Conservation (phyloP, 2,888 invertebrate genomes). For the Lordiphosa fenestrarum region DNA sequence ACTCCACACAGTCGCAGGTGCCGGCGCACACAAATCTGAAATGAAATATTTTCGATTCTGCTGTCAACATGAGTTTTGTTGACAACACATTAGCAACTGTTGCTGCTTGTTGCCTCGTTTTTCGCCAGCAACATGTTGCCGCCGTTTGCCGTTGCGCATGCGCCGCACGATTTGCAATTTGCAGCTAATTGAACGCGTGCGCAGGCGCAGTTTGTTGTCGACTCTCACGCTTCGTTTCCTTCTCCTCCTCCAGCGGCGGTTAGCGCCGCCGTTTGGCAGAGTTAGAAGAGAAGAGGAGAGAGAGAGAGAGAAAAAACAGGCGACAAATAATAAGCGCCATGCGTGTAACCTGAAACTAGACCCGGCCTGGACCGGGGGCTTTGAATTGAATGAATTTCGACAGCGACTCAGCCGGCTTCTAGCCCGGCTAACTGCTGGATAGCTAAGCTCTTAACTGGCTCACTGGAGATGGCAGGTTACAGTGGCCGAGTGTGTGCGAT, state of each 20-base stretch:
- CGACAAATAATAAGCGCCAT: slow-evolving; percentile 58
- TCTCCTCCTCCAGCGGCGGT: slow-evolving; percentile 16
- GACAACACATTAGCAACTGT: slow-evolving; percentile 70
- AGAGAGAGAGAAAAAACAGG: slow-evolving; percentile 12
- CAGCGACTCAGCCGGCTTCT: slow-evolving; percentile 41
- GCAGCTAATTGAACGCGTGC: slow-evolving; percentile 75
- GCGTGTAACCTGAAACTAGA: slow-evolving; percentile 61
- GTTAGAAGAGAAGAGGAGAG: slow-evolving; percentile 24
- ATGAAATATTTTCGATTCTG: slow-evolving; percentile 75
- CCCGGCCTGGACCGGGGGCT: slow-evolving; percentile 17
- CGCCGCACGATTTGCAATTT: slow-evolving; percentile 73
- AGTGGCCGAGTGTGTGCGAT: neutral
- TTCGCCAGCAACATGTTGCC: slow-evolving; percentile 50
- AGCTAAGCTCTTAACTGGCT: slow-evolving; percentile 11
- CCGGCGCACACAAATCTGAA: slow-evolving; percentile 57
- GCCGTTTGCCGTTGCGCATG: slow-evolving; percentile 61
- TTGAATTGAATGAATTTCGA: slow-evolving; percentile 68
- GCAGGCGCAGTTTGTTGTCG: slow-evolving; percentile 62
- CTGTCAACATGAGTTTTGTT: slow-evolving; percentile 72
- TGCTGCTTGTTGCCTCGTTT: slow-evolving; percentile 7
- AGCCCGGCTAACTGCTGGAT: slow-evolving; percentile 11
- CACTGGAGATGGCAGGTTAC: slow-evolving; percentile 8
- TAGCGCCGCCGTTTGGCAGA: slow-evolving; percentile 30
- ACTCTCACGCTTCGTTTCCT: slow-evolving; percentile 43
- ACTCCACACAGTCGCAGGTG: slow-evolving; percentile 12